Base-by-base conservation (phyloP, 1,140 invertebrate species). In the Calosoma granatense region DNA sequence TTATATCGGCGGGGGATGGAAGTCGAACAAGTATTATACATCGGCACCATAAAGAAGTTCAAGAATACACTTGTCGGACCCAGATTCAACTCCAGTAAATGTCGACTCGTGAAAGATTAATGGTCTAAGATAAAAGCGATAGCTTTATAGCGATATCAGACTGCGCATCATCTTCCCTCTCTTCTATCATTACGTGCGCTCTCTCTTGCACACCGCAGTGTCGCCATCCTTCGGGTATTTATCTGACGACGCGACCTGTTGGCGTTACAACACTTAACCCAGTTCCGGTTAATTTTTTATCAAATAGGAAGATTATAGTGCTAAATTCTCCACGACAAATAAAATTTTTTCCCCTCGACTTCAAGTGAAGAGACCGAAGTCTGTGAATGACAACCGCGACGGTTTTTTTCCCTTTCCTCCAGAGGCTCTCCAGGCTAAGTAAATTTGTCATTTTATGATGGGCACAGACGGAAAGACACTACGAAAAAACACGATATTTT, bases 121-220 rank as follows among this genome's bases (percentile, higher is more conserved):
- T 59, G 58, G 54, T 41, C 54, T 47, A 36, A 39, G 58, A 56
- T 59, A 59, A 56, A 59, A 59, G 55, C 54, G 58, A 59, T 56
- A 39, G 54, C 58, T 59, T 59, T 59, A 59, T 59, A 54, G 51
- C 51, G 58, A 59, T 59, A 59, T 56, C 54, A 56, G 52, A 47
- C 26, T 36, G 56, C 39, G 23, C n/a, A n/a, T n/a, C n/a, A n/a
- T 22, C 43, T 23, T 11, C 43, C 17, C 30, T 22, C 55, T 19
- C 47, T 22, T 51, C 36, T 20, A 3, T 23, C 17, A 20, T 30
- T 2, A 30, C n/a, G 11, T 22, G 36, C 43, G 47, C 54, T 58
- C 53, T 54, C 57, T 58, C 53, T 36, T 54, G 53, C 57, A 47
- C 11, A 23, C 51, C 2, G 30, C 55, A 47, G 53, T 56, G 58